Percentiles rank a stretch among this genome's conserved stretches.
These are phyloP conservation scores for Peromyscus nudipes DNA, from an alignment of 2,797 vertebrate species.

Conservation along the genomic window DNA sequence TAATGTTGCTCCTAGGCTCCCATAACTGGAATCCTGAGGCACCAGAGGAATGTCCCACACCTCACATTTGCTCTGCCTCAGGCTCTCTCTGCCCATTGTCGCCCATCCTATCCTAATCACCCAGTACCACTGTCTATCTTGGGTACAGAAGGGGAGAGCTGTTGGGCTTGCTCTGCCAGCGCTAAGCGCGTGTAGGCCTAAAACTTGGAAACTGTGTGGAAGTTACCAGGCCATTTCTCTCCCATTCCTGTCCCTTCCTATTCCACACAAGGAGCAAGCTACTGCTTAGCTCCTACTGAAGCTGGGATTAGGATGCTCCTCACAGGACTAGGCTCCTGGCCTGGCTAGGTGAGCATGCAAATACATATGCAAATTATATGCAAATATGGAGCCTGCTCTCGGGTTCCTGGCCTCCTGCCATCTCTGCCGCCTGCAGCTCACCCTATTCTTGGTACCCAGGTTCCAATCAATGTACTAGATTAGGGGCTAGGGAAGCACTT, in stretches of 20 bases:
- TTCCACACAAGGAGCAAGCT: neutral
- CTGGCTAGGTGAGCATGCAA: constrained; percentile 69
- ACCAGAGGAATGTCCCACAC: neutral
- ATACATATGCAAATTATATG: constrained; percentile 73
- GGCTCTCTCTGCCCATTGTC: neutral
- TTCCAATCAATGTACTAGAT: neutral
- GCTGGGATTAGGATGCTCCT: constrained; percentile 22
- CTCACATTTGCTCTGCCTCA: neutral
- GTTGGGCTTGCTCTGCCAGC: neutral
- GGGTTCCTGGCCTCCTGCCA: constrained; percentile 64
- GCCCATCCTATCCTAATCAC: too few relatives aligned
- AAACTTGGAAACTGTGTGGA: neutral
- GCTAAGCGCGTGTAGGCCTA: neutral
- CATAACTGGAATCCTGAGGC: neutral
- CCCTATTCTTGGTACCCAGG: constrained; percentile 38
- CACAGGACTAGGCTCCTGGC: neutral
- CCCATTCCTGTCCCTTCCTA: neutral
- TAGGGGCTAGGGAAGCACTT: neutral
- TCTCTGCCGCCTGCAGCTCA: constrained; percentile 26
- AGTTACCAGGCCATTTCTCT: neutral
- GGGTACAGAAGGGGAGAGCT: neutral
- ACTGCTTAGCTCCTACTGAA: neutral
- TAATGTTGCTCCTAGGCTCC: neutral
- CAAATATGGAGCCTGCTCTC: constrained; percentile 67
- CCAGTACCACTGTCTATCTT: neutral